Conservation (phyloP, 2,888 invertebrate genomes). For the Coenonympha glycerion region DNA sequence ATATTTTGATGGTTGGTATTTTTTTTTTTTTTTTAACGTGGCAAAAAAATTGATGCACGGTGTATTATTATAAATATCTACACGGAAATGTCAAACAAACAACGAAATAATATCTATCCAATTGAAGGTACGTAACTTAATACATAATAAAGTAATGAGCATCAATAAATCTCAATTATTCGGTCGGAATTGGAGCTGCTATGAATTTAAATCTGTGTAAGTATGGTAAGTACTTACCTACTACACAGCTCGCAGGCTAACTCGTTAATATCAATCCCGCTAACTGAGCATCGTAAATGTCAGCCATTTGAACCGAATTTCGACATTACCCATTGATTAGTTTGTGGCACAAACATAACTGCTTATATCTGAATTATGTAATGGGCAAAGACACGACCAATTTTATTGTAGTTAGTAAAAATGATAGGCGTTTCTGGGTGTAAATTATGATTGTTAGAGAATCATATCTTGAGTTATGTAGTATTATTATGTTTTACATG, state of each 20-base stretch:
- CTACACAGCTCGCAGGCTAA: neutral
- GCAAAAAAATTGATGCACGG: no score
- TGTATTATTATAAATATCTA: no score
- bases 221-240: no score
- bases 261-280: conserved; percentile 26
- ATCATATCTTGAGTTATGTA: no score
- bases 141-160: neutral
- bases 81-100: neutral
- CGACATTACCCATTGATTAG: neutral
- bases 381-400: neutral
- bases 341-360: neutral
- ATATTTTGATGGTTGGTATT: no score
- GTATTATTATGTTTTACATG: no score
- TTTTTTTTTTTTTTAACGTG: no score
- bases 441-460: no score
- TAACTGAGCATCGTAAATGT: conserved; percentile 11
- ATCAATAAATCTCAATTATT: conserved; percentile 23
- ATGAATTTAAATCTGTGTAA: conserved; percentile 20
- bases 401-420: neutral
- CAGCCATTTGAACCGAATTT: conserved; percentile 12
- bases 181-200: conserved; percentile 16
- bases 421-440: no score
- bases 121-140: neutral
- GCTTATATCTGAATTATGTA: no score
- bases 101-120: neutral